Evolutionary conservation across 2,113 vertebrate species (phyloP), one percentile per base, ranked within the genome.

Genomic region (Elgaria multicarinata): DNA sequence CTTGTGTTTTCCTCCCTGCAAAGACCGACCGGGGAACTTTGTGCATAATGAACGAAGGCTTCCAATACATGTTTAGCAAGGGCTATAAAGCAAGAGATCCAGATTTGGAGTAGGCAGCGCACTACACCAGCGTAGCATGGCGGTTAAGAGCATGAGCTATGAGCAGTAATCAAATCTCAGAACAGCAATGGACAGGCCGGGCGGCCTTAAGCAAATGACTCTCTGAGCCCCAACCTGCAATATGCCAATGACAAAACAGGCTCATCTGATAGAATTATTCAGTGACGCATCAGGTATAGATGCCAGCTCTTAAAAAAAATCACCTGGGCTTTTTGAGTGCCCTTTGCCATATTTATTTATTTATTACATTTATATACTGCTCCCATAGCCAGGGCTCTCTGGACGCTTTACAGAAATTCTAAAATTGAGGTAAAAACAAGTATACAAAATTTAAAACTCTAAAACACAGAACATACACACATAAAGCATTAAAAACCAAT

Each of bases 41-140:
- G 81, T 85, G 92, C 91, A 94, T 96, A 95, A 93, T 72, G 90
- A 93, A 95, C 92, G 90, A 92, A 94, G 92, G 18, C 58, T 62
- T 62, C 75, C 93, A 94, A 85, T 74, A 90, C n/a, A n/a, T n/a
- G n/a, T n/a, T n/a, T n/a, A n/a, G n/a, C n/a, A n/a, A n/a, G n/a
- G n/a, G n/a, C n/a, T n/a, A n/a, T n/a, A n/a, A n/a, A n/a, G n/a
- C n/a, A n/a, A n/a, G n/a, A n/a, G n/a, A 26, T 80, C n/a, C 50
- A 58, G n/a, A 58, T 77, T 44, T 13, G 44, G 75, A 50, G 42
- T 31, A 18, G 20, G 50, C 31, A 80, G 33, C 50, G 5, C 14
- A 28, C 13, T 33, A 31, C 14, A 13, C 12, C 14, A 50, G 76
- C 31, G 33, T 20, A 33, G 76, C 76, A 78, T 14, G 13, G 44